Evolutionary conservation across 2,113 vertebrate genomes (phyloP), one percentile per base, ranked within the genome.

Genomic region (Petroica traversi): DNA sequence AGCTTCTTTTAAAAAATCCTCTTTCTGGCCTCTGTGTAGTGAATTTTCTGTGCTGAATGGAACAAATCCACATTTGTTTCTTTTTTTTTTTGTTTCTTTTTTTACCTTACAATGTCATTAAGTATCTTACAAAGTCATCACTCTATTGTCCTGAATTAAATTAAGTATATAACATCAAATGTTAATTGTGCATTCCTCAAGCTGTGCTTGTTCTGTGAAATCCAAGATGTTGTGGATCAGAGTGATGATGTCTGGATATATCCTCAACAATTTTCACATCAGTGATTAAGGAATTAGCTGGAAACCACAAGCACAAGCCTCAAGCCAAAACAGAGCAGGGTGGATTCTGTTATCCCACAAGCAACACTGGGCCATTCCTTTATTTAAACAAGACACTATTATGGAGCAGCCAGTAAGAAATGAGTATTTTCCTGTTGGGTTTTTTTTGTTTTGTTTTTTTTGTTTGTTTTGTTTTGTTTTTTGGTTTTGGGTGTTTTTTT

Each of bases 251-350:
- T 58, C 52, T 52, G 43, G 40, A 11, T 71, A 5, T 5, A 68
- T 59, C 62, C 66, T 40, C 31, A 68, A 78, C 25, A 90, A 68
- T 93, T 92, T 71, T 73, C 88, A 82, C 88, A 58, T 69, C 88
- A 64, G 52, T 64, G 88, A 79, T 94, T 45, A 64, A 54, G 62
- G 92, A 92, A 92, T 96, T 92, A 96, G 33, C 62, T 95, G 57
- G 45, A 68, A 91, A 88, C 49, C 57, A 59, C 93, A 73, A 95
- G 76, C 74, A 82, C 66, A 33, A 72, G 77, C 88, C 90, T 88
- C 43, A 13, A 92, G 66, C 89, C 76, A 79, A 88, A 92, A 61
- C 66, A 85, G 75, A 91, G 49, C 81, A 49, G 0, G 6, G 17
- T 68, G 74, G 66, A 75, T 93, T 92, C 69, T 85, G 61, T 72